Base-by-base conservation (phyloP, 1,140 invertebrate genomes). In the Drosophila cardini region DNA sequence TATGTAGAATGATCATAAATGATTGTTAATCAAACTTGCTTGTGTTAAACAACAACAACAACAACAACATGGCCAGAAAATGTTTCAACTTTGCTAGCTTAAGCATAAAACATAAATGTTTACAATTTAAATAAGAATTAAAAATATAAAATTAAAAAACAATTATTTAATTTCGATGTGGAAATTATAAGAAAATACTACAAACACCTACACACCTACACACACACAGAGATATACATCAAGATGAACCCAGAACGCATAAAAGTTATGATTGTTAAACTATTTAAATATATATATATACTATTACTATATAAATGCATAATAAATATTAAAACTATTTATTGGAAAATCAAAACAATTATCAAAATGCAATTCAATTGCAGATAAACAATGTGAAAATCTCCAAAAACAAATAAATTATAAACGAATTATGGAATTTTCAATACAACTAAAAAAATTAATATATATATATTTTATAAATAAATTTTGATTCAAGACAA, bases 51-150 rank as follows among this genome's bases (percentile, higher is more conserved):
- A 61, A 64, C 38, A 32, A 72, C 69, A 62, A 60, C 57, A 61
- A 34, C 58, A 70, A 55, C 52, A 71, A 9, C 16, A 56, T 56
- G 46, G 42, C 67, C 48, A 53, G 15, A 64, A 65, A 58, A 46
- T 38, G 65, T 61, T 69, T 61, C 36, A 63, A 75, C 48, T 52
- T 84, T 84, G 63, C 80, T 84, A 85, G 81, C 46, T 21, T 71
- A 84, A 84, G 73, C 34, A 60, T 18, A 43, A 9, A 48, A 71
- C 73, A 77, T 77, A 78, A 78, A 80, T 68, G 57, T 85, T 80
- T 71, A 83, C 61, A 71, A 80, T 77, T 67, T 67, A 56, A 60
- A 62, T 77, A 83, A 75, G 63, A 52, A 43, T 46, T 30, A 30
- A 8, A 38, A 58, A 48, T n/a, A 52, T 26, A 48, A 15, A 30